Base-by-base conservation (phyloP, 2,888 invertebrate species). In the Nymphalis c-album region DNA sequence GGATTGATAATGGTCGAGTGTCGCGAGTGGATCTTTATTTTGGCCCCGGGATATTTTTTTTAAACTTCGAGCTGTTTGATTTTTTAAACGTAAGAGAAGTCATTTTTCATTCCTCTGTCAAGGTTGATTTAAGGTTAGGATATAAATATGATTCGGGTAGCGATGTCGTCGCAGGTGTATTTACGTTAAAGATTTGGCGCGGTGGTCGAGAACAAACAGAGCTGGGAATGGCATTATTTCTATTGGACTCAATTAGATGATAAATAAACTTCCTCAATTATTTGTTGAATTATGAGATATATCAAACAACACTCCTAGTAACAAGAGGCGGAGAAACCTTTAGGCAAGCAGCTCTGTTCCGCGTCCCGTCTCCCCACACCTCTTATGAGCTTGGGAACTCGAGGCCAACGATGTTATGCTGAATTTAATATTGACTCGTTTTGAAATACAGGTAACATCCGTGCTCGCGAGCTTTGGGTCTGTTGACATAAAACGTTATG, bases 401-500 rank as follows among this genome's bases (percentile, higher is more conserved):
- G 1, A 31, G 26, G 26, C 6, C 6, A 31, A 31, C 22, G 22
- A 8, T 40, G 40, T 13, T 13, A 13, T 10, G 4, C 4, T 10
- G 4, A 13, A 13, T 40, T 13, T 40, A 40, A 40, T 40, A 40
- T 40, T 2, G 40, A 40, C 48, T 68, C 60, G 73, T 74, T 74
- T 69, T 35, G 18, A 8, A 60, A 75, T 68, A 35, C 80, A 95
- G 95, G 83, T 95, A 72, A 88, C 92, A 53, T 85, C 92, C 47
- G 82, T 92, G 67, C 90, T 96, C 63, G 93, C 94, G 16, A 80
- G 84, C 17, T 94, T 90, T 82, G 95, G 95, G 0, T 90, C 92
- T 50, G 91, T 95, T 40, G 96, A 96, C 83, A 87, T 96, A 16
- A 94, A 93, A 78, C 92, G 92, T 50, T 85, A 91, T 69, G 92